Percentiles rank a stretch among this genome's conserved stretches.
Evolutionary conservation across 2,113 vertebrate species (phyloP).

Genomic region (Syngnathus typhle): DNA sequence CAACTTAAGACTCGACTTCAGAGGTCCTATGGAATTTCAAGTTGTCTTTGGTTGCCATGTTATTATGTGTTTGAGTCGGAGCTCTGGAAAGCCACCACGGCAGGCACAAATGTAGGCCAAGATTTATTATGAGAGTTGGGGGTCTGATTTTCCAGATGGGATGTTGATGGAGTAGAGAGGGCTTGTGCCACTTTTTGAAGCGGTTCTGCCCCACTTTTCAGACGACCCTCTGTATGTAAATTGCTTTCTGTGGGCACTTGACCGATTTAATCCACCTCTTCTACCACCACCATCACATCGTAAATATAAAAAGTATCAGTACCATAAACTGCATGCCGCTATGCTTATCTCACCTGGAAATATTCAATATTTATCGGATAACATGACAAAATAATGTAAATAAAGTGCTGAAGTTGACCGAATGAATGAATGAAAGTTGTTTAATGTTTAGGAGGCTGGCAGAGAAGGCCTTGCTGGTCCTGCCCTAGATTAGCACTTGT

Average conservation of each 20-base stretch:
- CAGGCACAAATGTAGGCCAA: neutral
- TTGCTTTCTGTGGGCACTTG: neutral
- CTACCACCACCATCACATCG: too few relatives aligned
- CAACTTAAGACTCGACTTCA: neutral
- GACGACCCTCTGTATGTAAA: neutral
- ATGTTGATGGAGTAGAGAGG: constrained; percentile 19
- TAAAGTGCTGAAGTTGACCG: too few relatives aligned
- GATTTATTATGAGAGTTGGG: constrained; percentile 5
- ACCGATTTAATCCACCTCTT: too few relatives aligned
- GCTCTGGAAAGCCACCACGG: neutral
- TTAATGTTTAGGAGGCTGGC: too few relatives aligned
- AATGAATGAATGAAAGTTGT: too few relatives aligned
- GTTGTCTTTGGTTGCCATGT: neutral
- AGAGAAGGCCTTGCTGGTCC: too few relatives aligned
- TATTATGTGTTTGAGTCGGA: neutral
- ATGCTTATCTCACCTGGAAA: too few relatives aligned
- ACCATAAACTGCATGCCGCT: too few relatives aligned
- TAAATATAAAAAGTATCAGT: too few relatives aligned
- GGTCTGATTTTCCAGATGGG: constrained; percentile 25
- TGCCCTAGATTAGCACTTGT: neutral
- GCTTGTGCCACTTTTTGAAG: constrained; percentile 32
- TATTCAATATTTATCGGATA: too few relatives aligned
- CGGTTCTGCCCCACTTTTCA: constrained; percentile 40
- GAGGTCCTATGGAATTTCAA: neutral
- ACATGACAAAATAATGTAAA: too few relatives aligned